Conservation (phyloP, 2,888 invertebrate genomes). For the Temnothorax rugatulus region DNA sequence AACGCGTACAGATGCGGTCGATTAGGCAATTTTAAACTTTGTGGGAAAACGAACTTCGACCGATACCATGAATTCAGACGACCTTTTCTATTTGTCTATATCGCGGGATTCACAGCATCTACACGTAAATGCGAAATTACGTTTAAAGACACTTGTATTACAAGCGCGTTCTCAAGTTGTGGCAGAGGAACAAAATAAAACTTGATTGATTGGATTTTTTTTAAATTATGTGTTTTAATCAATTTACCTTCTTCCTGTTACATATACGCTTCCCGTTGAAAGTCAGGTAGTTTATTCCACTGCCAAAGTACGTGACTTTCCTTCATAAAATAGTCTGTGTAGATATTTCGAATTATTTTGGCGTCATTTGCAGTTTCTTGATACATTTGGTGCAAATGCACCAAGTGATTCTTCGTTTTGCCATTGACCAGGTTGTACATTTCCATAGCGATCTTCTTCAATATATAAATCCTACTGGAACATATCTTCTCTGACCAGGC, state of each 20-base stretch:
- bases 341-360: neutral
- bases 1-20: neutral
- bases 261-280: slow-evolving; percentile 10
- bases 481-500: slow-evolving; percentile 4
- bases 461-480: slow-evolving; percentile 18
- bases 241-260: slow-evolving; percentile 10
- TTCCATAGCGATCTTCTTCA: slow-evolving; percentile 12
- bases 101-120: neutral
- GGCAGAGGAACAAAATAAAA: slow-evolving; percentile 10
- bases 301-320: neutral
- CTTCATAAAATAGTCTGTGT: slow-evolving; percentile 11
- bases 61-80: slow-evolving; percentile 4
- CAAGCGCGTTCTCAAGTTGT: slow-evolving; percentile 18
- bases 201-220: neutral
- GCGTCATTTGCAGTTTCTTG: slow-evolving; percentile 14
- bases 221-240: neutral
- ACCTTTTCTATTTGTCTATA: slow-evolving; percentile 14
- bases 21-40: slow-evolving; percentile 6
- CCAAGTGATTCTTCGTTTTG: neutral
- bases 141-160: slow-evolving; percentile 11
- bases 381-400: slow-evolving; percentile 11
- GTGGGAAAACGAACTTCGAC: neutral
- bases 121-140: slow-evolving; percentile 2
- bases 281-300: neutral
- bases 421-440: neutral